Evolutionary conservation across 2,797 vertebrate genomes (phyloP).

Genomic region (Falco rusticolus): DNA sequence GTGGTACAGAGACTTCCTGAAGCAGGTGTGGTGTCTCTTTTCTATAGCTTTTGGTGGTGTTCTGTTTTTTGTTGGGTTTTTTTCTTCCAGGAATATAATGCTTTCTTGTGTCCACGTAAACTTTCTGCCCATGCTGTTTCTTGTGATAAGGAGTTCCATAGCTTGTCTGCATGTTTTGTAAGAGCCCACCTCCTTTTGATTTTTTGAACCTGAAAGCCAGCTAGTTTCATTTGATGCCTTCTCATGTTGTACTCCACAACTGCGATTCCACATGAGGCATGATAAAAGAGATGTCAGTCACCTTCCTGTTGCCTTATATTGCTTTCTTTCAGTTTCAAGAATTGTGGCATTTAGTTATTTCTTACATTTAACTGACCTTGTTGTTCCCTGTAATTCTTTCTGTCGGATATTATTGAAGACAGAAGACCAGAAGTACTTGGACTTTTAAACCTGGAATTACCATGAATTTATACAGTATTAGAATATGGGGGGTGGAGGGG

Average conservation of each 20-base stretch:
- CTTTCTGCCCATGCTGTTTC: rapidly evolving
- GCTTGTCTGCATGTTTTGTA: background rate
- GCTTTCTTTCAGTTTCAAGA: background rate
- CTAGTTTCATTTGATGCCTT: background rate
- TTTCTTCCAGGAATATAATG: background rate
- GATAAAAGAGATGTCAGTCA: background rate
- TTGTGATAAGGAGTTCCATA: background rate
- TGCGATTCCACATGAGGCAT: background rate
- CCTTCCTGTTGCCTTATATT: background rate
- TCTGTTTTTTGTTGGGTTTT: no score
- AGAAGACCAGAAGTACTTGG: background rate
- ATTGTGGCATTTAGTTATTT: background rate
- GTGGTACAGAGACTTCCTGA: background rate
- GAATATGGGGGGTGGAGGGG: background rate
- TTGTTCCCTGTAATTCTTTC: background rate
- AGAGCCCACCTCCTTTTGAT: background rate
- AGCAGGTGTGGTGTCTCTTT: background rate
- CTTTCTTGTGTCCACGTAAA: background rate
- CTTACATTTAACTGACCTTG: background rate
- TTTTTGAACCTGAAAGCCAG: background rate
- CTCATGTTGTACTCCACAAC: background rate
- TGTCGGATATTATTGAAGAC: background rate
- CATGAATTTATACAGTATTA: background rate
- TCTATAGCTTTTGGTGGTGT: rapidly evolving
- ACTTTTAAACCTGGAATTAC: background rate